Base-by-base conservation (phyloP, 1,140 invertebrate species). In the Ceratina calcarata region DNA sequence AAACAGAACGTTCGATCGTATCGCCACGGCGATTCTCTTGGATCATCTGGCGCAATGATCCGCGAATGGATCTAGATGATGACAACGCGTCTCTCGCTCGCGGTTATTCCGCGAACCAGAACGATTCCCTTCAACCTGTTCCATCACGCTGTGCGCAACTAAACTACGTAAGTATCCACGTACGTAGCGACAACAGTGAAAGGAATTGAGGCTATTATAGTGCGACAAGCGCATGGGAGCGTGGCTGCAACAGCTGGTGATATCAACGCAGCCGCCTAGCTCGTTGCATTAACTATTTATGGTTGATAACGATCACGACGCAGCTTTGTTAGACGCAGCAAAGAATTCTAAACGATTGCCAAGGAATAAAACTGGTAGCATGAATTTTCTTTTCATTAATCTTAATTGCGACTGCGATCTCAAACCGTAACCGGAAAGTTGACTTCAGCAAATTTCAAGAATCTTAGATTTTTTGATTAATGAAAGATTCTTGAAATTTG, bases 131-230 rank as follows among this genome's bases (percentile, higher is more conserved):
- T 45, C 37, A 45, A 45, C 37, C 37, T 45, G 37, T 45, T 45
- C 37, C 37, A 45, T 1, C 27, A 32, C 27, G 67, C 27, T 51
- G 45, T 69, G 53, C 66, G 70, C 53, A 37, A n/a, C 22, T 15
- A 68, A 45, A 58, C 58, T n/a, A 13, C 16, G 22, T 13, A 32
- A 58, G 32, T 60, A 53, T 75, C 24, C 61, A n/a, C 60, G 32
- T 57, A 83, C 62, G 57, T 70, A 51, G 65, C 71, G 32, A 58
- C 66, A 76, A 80, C 78, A 66, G 86, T 86, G 86, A 88, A 88
- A 87, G 86, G 85, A 87, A 84, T 82, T 68, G 68, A 81, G 83
- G 78, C 75, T 72, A 87, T 87, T 85, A 80, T 58, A 53, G 32
- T 12, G 53, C 49, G 66, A 61, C 81, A 71, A 53, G 65, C 65